These are phyloP conservation scores for Diadophis punctatus DNA, from an alignment of 2,113 vertebrate species.

Conservation along the genomic window DNA sequence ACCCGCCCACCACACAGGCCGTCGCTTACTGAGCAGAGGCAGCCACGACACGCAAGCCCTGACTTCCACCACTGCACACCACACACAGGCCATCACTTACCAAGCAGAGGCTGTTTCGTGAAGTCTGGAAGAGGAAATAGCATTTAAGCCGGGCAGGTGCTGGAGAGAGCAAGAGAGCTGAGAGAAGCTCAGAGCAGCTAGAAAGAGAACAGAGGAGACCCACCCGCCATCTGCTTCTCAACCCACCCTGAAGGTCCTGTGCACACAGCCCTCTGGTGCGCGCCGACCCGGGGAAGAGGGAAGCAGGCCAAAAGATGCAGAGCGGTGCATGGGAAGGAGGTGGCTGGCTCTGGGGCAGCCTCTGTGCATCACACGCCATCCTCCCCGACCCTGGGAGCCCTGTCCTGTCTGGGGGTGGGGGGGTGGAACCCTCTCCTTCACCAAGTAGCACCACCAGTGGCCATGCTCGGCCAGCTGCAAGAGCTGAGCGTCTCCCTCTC, in stretches of 20 bases:
- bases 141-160: conserved; percentile 68
- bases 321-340: background rate
- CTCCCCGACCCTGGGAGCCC: background rate
- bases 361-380: background rate
- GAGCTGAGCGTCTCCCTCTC: background rate
- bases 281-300: background rate
- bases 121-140: conserved; percentile 81
- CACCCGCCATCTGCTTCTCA: background rate
- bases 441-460: background rate
- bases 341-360: too few species aligned
- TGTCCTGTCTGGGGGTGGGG: background rate
- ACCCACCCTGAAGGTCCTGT: background rate
- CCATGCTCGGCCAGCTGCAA: background rate
- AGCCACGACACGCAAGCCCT: background rate
- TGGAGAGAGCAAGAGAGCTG: conserved; percentile 39
- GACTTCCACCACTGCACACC: background rate
- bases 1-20: background rate
- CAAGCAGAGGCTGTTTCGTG: conserved; percentile 76
- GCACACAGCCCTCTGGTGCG: background rate
- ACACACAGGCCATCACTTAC: conserved; percentile 72
- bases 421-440: background rate
- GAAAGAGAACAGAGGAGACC: background rate
- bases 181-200: background rate
- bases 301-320: too few species aligned
- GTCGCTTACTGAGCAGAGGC: background rate